Evolutionary conservation across 2,888 invertebrate species (phyloP).

Genomic region (Blastobasis lacticolella): DNA sequence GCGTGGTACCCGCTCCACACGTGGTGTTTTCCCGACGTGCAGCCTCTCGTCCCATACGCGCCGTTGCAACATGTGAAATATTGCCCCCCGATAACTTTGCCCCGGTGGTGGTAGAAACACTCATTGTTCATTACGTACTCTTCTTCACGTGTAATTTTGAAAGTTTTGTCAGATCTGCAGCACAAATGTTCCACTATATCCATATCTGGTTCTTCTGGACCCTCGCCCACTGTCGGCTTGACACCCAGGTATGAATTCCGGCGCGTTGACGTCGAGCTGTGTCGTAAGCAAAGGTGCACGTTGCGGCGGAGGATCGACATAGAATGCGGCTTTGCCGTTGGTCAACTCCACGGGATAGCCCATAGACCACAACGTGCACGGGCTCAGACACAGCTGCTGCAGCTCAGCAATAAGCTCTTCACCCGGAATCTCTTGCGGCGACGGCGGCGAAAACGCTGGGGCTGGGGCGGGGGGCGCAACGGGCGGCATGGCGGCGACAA

Average conservation of each 20-base stretch:
- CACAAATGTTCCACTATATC: slow-evolving; percentile 77
- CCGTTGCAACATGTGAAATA: slow-evolving; percentile 75
- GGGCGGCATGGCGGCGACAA: no score
- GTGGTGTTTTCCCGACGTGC: slow-evolving; percentile 82
- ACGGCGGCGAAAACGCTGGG: slow-evolving; percentile 61
- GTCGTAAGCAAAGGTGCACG: no score
- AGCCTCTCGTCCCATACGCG: slow-evolving; percentile 87
- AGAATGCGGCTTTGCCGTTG: slow-evolving; percentile 77
- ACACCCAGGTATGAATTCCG: slow-evolving; percentile 78
- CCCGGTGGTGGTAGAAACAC: slow-evolving; percentile 84
- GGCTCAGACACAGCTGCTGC: slow-evolving; percentile 75
- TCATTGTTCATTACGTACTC: slow-evolving; percentile 82
- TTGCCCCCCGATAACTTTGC: slow-evolving; percentile 71
- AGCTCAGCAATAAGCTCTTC: slow-evolving; percentile 73
- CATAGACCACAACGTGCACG: slow-evolving; percentile 76
- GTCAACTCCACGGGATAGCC: slow-evolving; percentile 83
- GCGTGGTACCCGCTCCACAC: no score
- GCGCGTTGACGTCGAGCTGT: no score
- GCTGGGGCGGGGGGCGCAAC: slow-evolving; percentile 60
- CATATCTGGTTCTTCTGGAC: slow-evolving; percentile 71
- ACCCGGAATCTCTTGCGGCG: slow-evolving; percentile 72
- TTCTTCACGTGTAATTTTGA: slow-evolving; percentile 80
- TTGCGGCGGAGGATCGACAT: no score
- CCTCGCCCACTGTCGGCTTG: slow-evolving; percentile 72
- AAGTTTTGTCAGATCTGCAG: slow-evolving; percentile 81